A percentile compares a stretch with the other conserved stretches of the same genome.
phyloP scores from a whole-genome alignment of 2,113 vertebrate genomes.

The Malaclemys terrapin region DNA sequence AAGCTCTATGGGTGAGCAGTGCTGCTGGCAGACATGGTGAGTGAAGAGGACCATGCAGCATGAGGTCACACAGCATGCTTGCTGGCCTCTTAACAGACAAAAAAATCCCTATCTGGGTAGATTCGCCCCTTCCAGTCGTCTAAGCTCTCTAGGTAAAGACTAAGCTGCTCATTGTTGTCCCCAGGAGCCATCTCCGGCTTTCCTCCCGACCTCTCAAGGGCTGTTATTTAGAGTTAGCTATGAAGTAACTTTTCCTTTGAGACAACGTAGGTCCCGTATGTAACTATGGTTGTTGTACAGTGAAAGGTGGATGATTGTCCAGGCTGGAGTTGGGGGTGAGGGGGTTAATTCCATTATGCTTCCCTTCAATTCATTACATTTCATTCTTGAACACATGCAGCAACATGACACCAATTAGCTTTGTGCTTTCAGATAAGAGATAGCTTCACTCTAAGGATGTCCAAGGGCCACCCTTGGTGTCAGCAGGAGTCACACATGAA shows the following conservation, averaged over 20 bases:
- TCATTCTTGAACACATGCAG: neutral
- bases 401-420: neutral
- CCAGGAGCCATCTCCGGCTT: neutral
- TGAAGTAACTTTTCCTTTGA: neutral
- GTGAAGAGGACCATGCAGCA: neutral
- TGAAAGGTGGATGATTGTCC: neutral
- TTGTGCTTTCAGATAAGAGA: neutral
- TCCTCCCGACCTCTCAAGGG: neutral
- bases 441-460: neutral
- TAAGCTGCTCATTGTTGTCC: neutral
- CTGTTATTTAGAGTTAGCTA: neutral
- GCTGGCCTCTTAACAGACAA: neutral
- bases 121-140: neutral
- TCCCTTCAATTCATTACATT: neutral
- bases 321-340: neutral
- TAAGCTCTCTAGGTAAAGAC: fast-evolving
- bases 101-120: neutral
- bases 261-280: neutral
- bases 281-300: neutral
- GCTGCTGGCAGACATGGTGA: neutral
- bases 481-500: fast-evolving
- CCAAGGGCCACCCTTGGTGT: fast-evolving
- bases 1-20: neutral
- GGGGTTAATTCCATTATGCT: neutral
- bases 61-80: neutral